A percentile compares a stretch with the other conserved stretches of the same genome.
phyloP scores from a whole-genome alignment of 2,797 vertebrate species.

The Lophius americanus region DNA sequence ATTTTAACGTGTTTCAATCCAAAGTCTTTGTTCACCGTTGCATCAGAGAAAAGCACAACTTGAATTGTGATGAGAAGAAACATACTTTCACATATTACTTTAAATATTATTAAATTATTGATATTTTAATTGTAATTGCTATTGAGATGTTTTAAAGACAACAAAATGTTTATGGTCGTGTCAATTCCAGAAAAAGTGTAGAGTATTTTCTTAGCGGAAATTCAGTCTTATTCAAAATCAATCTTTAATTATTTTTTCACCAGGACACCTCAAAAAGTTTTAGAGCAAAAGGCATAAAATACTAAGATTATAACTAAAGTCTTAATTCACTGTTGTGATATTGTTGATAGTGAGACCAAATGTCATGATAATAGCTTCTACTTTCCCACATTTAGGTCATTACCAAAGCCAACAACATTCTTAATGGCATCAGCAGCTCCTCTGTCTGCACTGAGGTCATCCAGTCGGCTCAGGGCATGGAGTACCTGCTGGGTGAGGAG shows the following conservation, averaged over 20 bases:
- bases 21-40: background rate
- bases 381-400: conserved; percentile 86
- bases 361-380: conserved; percentile 12
- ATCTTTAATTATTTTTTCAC: background rate
- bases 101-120: background rate
- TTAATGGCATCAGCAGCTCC: conserved; percentile 98
- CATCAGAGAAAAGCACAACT: background rate
- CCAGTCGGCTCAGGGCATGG: conserved; percentile 98
- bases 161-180: background rate
- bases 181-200: background rate
- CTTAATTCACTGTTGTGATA: background rate
- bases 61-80: conserved; percentile 4
- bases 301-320: background rate
- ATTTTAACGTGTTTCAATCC: background rate
- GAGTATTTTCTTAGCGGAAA: too few species aligned
- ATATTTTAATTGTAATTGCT: background rate
- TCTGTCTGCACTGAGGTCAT: conserved; percentile 98
- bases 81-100: background rate
- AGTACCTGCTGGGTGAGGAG: conserved; percentile 94
- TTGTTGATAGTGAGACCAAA: background rate
- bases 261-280: background rate
- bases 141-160: background rate
- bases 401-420: conserved; percentile 95
- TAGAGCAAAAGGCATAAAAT: background rate
- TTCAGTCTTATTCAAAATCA: background rate